Evolutionary conservation across 1,140 invertebrate genomes (phyloP).

Genomic region (Polyergus mexicanus): DNA sequence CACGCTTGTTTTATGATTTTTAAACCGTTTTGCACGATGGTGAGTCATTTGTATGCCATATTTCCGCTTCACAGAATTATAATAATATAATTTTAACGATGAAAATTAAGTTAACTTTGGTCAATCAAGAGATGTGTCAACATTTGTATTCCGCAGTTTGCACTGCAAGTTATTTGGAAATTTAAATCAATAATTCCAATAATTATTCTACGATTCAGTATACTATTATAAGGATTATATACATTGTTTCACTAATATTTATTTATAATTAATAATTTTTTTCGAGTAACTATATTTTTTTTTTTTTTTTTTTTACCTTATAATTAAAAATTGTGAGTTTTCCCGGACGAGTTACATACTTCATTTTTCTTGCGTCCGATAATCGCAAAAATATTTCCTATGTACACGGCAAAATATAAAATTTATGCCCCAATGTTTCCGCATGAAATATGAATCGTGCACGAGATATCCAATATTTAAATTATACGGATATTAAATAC

Average conservation of each 20-base stretch:
- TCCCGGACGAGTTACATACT: slow-evolving; percentile 32
- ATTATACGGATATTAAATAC: slow-evolving; percentile 61
- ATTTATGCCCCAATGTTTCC: slow-evolving; percentile 56
- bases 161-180: slow-evolving; percentile 24
- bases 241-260: slow-evolving; percentile 29
- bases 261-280: slow-evolving; percentile 30
- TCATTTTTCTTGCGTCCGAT: slow-evolving; percentile 57
- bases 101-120: slow-evolving; percentile 12
- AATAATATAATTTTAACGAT: slow-evolving; percentile 20
- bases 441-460: slow-evolving; percentile 53
- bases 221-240: slow-evolving; percentile 20
- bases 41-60: slow-evolving; percentile 21
- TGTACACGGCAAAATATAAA: slow-evolving; percentile 49
- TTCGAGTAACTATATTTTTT: slow-evolving; percentile 37
- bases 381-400: slow-evolving; percentile 59
- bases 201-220: background rate
- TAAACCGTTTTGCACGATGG: background rate
- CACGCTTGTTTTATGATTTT: slow-evolving; percentile 41
- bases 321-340: slow-evolving; percentile 61
- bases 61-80: background rate
- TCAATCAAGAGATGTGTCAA: slow-evolving; percentile 16
- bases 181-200: slow-evolving; percentile 18
- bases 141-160: background rate
- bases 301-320: slow-evolving; percentile 59
- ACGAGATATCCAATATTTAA: slow-evolving; percentile 63